Evolutionary conservation across 1,140 invertebrate genomes (phyloP).

Genomic region (Saccostrea echinata): DNA sequence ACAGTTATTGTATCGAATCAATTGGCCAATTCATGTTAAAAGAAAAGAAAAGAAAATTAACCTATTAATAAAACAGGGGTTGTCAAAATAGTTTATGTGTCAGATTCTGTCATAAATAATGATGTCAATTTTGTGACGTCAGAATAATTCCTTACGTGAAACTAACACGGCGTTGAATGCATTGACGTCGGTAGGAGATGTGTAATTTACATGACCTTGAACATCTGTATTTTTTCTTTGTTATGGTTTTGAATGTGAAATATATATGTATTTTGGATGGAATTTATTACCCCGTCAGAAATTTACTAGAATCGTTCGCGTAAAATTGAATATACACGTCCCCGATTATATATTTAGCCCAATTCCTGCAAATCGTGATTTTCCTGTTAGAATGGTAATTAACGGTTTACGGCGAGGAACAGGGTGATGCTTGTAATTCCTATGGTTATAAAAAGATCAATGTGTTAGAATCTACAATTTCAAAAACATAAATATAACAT

Average conservation of each 20-base stretch:
- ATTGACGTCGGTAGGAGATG: neutral
- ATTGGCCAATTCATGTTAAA: neutral
- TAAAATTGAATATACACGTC: constrained; percentile 20
- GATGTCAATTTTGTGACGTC: constrained; percentile 21
- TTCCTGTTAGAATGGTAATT: neutral
- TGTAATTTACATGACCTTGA: constrained; percentile 3
- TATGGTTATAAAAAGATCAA: constrained; percentile 1
- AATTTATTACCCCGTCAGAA: neutral
- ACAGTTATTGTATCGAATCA: neutral
- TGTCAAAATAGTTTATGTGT: neutral
- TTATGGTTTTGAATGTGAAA: neutral
- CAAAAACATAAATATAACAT: neutral
- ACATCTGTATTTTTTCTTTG: neutral
- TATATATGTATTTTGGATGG: neutral
- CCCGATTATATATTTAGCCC: neutral
- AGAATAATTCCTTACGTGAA: neutral
- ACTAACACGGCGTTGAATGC: neutral
- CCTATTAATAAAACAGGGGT: neutral
- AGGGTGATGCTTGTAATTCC: neutral
- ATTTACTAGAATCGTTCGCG: neutral
- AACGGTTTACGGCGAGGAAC: neutral
- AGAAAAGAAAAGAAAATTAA: neutral
- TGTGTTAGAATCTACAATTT: neutral
- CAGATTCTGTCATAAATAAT: neutral
- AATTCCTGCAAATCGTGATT: constrained; percentile 5